Evolutionary conservation across 1,140 invertebrate genomes (phyloP), one percentile per base, ranked within the genome.

Genomic region (Whitmania pigra): DNA sequence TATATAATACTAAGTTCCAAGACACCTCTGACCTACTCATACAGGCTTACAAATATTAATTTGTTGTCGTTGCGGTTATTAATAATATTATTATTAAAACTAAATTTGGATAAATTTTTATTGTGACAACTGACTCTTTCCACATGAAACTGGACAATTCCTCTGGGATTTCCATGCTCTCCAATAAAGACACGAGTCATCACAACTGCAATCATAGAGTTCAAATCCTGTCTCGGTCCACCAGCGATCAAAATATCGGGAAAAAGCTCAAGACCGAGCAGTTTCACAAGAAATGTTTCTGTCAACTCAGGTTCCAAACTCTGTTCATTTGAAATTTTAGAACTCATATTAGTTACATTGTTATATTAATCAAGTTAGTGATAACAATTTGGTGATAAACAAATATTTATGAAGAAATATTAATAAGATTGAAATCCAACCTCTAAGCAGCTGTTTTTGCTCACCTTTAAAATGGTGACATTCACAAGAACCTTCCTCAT

Each of bases 131-230:
- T 75, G 72, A 81, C 80, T 53, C 75, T 79, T 25, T 73, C 76
- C 17, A 79, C 80, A 76, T 79, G 74, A 73, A 82, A 79, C 75
- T 81, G 76, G 0, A 82, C 76, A 55, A 78, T 73, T 15, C 81
- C 81, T 53, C 77, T 74, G n/a, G 80, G 77, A 71, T 79, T 77
- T 71, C 81, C 80, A 77, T 82, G 81, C 73, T 80, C 80, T 31
- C 71, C 55, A 13, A 82, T 80, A 17, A 75, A 78, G 17, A 81
- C 73, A 22, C 73, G 68, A 15, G 76, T 71, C 13, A 79, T 73
- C 43, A 49, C 43, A 49, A 49, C 43, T 13, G 43, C 60, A 77
- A 77, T 27, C 78, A 78, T 36, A 77, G 78, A 17, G 77, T 67
- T 67, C 75, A 74, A 31, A 82, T 74, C 69, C 79, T 80, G 18